Base-by-base conservation (phyloP, 2,113 vertebrate genomes). In the Bujurquina vittata region DNA sequence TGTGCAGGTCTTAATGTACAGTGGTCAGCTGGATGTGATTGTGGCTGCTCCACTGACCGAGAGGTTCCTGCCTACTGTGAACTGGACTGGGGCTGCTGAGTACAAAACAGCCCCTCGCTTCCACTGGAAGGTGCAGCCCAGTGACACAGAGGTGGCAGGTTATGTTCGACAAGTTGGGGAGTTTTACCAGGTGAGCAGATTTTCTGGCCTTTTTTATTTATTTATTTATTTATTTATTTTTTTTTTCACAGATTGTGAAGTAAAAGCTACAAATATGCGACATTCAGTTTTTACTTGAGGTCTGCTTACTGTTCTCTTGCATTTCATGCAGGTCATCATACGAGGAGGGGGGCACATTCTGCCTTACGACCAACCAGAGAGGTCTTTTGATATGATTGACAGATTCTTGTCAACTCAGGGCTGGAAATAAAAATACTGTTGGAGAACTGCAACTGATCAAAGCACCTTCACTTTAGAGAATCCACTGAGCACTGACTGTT, bases 11-110 rank as follows among this genome's bases (percentile, higher is more conserved):
- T 89, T 98, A 52, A 90, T 98, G 52, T 97, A 98, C 93, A 98
- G 88, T 1, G 97, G 97, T n/a, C 97, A 97, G 82, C 95, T 97
- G 87, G 97, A 98, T 61, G 92, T 97, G 3, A 96, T 97, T 0
- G 96, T 97, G 37, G 96, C 96, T 17, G 96, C 96, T 0, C 88
- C 96, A 8, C 87, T 97, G 80, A 97, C 96, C 0, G 96, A 98
- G 83, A 91, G 89, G 40, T 97, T 96, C 91, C 89, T 98, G 83
- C 93, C 94, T 15, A 91, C 96, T 1, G 95, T 97, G 31, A 91
- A 95, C 55, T 98, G 97, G 97, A 95, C 93, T 9, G 94, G 94
- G 20, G 94, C 91, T 1, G 85, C 88, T 0, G 94, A 96, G 17
- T 98, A 95, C 84, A 95, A 77, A 86, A 92, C 58, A 2, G 90